These are phyloP conservation scores for Prionace glauca DNA, from an alignment of 2,797 vertebrate genomes.

Conservation along the genomic window DNA sequence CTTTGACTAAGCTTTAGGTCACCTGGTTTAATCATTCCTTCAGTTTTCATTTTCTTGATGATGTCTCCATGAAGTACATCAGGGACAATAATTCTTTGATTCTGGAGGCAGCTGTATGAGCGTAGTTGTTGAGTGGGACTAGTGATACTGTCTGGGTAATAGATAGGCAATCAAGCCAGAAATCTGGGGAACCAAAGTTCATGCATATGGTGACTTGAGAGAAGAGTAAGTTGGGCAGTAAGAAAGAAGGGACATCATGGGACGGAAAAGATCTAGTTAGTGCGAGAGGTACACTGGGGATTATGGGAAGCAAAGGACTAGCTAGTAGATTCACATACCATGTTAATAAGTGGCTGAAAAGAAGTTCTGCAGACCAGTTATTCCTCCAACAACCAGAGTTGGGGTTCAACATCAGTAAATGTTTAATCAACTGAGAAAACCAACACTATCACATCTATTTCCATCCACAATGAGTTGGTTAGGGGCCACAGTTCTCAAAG, in stretches of 20 bases:
- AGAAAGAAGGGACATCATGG: no score
- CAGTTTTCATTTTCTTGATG: neutral
- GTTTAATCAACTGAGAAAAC: neutral
- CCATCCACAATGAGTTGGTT: constrained; percentile 32
- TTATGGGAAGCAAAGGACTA: neutral
- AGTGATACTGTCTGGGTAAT: neutral
- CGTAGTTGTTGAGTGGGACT: neutral
- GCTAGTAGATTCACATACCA: neutral
- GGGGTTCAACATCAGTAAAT: neutral
- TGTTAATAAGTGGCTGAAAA: constrained; percentile 5
- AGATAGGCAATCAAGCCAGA: neutral
- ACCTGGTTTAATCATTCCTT: neutral
- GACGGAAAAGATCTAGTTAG: neutral
- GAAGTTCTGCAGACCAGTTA: neutral
- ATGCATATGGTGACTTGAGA: constrained; percentile 4
- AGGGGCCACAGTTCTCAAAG: constrained; percentile 6
- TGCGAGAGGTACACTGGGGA: neutral
- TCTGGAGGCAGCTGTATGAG: neutral
- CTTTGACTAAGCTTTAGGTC: neutral
- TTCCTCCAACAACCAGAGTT: neutral
- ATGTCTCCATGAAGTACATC: neutral
- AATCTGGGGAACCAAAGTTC: neutral
- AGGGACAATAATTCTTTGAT: neutral
- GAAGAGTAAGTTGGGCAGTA: no score
- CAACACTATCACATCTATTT: neutral